These are phyloP conservation scores for Coecobrya sp. DNA, from an alignment of 2,888 invertebrate species.

Conservation along the genomic window DNA sequence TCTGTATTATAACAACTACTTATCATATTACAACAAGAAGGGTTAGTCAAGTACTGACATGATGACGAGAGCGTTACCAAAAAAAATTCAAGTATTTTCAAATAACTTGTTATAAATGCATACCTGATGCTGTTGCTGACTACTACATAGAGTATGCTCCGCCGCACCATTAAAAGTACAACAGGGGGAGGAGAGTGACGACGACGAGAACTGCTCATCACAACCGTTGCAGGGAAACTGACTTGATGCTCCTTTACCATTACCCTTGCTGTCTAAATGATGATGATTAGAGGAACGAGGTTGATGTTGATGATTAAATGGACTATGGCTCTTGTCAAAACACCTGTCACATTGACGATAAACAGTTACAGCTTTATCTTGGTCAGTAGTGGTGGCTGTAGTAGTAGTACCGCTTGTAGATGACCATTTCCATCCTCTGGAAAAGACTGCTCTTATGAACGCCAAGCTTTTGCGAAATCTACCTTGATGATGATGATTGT, in stretches of 20 bases:
- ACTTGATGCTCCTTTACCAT: not conserved
- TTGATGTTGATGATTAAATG: conserved; percentile 35
- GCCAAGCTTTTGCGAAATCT: conserved; percentile 72
- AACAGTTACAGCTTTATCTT: conserved; percentile 54
- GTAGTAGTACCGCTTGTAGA: not conserved
- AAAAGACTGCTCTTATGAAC: conserved; percentile 59
- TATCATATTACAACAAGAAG: too few species aligned
- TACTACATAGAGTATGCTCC: not conserved
- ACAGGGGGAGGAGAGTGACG: conserved; percentile 31
- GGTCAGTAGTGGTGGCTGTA: conserved; percentile 19
- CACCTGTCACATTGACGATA: conserved; percentile 70
- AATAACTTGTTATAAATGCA: not conserved
- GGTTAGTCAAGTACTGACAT: not conserved
- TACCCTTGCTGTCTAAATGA: not conserved
- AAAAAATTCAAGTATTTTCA: not conserved
- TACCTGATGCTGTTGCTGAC: conserved; percentile 11
- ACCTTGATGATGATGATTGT: conserved; percentile 45
- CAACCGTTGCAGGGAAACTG: conserved; percentile 23
- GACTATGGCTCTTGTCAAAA: conserved; percentile 58
- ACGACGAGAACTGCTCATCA: conserved; percentile 15
- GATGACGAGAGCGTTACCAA: not conserved
- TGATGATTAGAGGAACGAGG: not conserved
- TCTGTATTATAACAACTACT: too few species aligned
- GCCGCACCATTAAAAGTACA: conserved; percentile 29
- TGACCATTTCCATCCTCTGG: conserved; percentile 75